phyloP scores from a whole-genome alignment of 2,113 vertebrate genomes.

The Carollia perspicillata region DNA sequence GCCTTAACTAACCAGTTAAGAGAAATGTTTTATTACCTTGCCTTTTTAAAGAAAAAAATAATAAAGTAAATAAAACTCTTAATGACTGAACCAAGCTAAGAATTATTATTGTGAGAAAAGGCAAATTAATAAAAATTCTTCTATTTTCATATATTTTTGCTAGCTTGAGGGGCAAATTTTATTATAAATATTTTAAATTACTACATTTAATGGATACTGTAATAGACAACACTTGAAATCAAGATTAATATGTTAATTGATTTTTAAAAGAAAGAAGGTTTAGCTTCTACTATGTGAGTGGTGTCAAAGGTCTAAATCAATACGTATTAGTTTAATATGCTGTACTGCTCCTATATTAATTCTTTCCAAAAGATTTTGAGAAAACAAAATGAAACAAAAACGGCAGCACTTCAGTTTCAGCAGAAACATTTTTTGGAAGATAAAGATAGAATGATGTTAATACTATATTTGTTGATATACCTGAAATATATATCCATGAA shows the following conservation, averaged over 20 bases:
- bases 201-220: slow-evolving; percentile 3
- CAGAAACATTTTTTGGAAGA: slow-evolving; percentile 22
- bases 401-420: not conserved
- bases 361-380: slow-evolving; percentile 30
- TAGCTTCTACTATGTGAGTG: slow-evolving; percentile 24
- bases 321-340: slow-evolving; percentile 33
- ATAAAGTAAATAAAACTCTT: not conserved
- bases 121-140: not conserved
- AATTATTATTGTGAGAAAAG: not conserved
- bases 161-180: not conserved
- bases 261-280: slow-evolving; percentile 52
- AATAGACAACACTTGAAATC: slow-evolving; percentile 14
- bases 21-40: slow-evolving; percentile 2
- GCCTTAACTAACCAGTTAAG: not conserved
- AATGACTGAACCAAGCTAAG: not conserved
- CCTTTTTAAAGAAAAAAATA: slow-evolving; percentile 8
- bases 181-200: slow-evolving; percentile 25
- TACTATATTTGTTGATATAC: not conserved
- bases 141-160: not conserved
- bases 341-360: not conserved
- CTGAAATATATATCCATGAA: not conserved
- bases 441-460: slow-evolving; percentile 4
- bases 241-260: slow-evolving; percentile 48
- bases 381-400: not conserved
- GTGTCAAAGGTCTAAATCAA: slow-evolving; percentile 55